Conservation (phyloP, 2,797 vertebrate genomes). For the Cottoperca gobio region DNA sequence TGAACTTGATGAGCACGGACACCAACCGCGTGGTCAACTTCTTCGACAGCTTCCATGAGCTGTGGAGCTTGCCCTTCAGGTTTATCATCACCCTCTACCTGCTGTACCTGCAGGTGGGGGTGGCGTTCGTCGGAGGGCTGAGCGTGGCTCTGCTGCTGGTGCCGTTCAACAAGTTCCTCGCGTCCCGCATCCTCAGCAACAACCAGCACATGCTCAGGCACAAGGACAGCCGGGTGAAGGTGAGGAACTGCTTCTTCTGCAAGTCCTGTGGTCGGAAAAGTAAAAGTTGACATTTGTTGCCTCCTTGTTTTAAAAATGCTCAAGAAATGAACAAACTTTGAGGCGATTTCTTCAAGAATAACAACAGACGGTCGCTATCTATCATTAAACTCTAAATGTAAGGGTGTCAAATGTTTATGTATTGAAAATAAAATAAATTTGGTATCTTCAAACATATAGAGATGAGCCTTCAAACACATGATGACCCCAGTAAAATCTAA, state of each 20-base stretch:
- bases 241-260: constrained; percentile 62
- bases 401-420: too few species aligned
- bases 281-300: too few species aligned
- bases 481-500: too few species aligned
- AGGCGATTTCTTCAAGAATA: too few species aligned
- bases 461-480: too few species aligned
- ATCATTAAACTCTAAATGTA: too few species aligned
- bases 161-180: constrained; percentile 94
- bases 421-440: too few species aligned
- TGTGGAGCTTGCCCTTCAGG: constrained; percentile 94
- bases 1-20: constrained; percentile 96
- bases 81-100: constrained; percentile 92
- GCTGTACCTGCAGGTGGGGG: constrained; percentile 92
- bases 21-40: constrained; percentile 91
- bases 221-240: constrained; percentile 95
- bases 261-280: background rate
- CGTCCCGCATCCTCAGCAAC: constrained; percentile 89
- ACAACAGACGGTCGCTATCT: too few species aligned
- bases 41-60: constrained; percentile 92
- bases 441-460: too few species aligned
- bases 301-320: too few species aligned
- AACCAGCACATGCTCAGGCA: constrained; percentile 89
- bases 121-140: constrained; percentile 92
- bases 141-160: constrained; percentile 90
- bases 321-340: too few species aligned